These are phyloP conservation scores for Drosophila saltans DNA, from an alignment of 1,140 invertebrate species.

Conservation along the genomic window DNA sequence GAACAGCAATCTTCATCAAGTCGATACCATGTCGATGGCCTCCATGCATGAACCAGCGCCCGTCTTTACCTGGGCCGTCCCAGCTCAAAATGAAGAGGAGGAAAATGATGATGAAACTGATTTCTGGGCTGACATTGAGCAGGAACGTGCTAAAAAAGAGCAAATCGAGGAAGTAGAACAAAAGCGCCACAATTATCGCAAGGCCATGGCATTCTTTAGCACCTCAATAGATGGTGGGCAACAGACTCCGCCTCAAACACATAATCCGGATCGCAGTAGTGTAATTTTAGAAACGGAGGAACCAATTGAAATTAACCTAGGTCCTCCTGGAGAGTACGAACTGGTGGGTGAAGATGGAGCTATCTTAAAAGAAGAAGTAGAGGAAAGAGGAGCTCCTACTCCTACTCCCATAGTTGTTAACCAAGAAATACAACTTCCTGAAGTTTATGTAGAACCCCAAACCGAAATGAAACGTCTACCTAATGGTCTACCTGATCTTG, in stretches of 20 bases:
- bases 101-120: conserved; percentile 47
- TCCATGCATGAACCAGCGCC: conserved; percentile 73
- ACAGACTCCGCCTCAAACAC: conserved; percentile 53
- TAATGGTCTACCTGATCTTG: conserved; percentile 69
- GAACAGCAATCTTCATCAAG: conserved; percentile 41
- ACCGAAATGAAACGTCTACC: conserved; percentile 46
- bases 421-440: conserved; percentile 39
- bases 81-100: not conserved
- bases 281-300: conserved; percentile 50
- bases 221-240: conserved; percentile 74
- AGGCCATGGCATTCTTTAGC: conserved; percentile 79
- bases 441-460: conserved; percentile 60
- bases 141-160: conserved; percentile 51
- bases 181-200: conserved; percentile 73
- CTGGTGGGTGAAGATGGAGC: conserved; percentile 53
- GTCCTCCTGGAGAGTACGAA: conserved; percentile 57
- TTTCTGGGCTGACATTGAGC: conserved; percentile 70
- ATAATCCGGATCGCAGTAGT: conserved; percentile 42
- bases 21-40: conserved; percentile 68
- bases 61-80: conserved; percentile 58
- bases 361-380: conserved; percentile 42
- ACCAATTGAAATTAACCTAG: conserved; percentile 38
- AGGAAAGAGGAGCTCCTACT: conserved; percentile 53
- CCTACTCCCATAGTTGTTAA: conserved; percentile 48
- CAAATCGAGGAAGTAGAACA: conserved; percentile 66